Conservation (phyloP, 2,888 invertebrate species). For the Pheosia tremula region DNA sequence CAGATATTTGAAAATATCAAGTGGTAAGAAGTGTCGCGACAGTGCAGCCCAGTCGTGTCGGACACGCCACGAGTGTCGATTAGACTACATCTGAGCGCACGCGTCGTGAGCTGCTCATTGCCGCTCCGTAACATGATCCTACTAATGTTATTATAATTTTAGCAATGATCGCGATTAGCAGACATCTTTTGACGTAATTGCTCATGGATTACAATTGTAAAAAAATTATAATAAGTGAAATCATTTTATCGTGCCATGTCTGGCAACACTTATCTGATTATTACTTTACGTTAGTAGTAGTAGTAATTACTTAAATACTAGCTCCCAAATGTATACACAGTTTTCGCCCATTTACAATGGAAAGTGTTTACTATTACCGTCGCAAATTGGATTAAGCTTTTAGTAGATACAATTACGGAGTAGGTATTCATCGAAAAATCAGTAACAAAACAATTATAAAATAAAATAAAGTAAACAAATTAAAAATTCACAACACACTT, state of each 20-base stretch:
- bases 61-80: slow-evolving; percentile 67
- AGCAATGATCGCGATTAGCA: slow-evolving; percentile 31
- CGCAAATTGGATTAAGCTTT: too few relatives aligned
- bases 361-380: too few relatives aligned
- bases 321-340: too few relatives aligned
- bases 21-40: slow-evolving; percentile 39
- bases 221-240: not conserved
- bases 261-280: too few relatives aligned
- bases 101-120: slow-evolving; percentile 64
- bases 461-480: slow-evolving; percentile 13
- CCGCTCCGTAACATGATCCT: slow-evolving; percentile 68
- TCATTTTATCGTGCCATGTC: not conserved
- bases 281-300: too few relatives aligned
- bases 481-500: slow-evolving; percentile 25
- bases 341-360: too few relatives aligned
- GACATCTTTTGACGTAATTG: slow-evolving; percentile 28
- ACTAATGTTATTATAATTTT: slow-evolving; percentile 41
- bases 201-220: slow-evolving; percentile 12
- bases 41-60: slow-evolving; percentile 47
- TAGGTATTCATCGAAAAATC: not conserved
- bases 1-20: slow-evolving; percentile 4
- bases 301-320: too few relatives aligned
- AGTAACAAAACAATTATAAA: not conserved
- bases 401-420: not conserved
- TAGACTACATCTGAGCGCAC: slow-evolving; percentile 66